These are phyloP conservation scores for Reinhardtius hippoglossoides DNA, from an alignment of 2,113 vertebrate species.

Conservation along the genomic window DNA sequence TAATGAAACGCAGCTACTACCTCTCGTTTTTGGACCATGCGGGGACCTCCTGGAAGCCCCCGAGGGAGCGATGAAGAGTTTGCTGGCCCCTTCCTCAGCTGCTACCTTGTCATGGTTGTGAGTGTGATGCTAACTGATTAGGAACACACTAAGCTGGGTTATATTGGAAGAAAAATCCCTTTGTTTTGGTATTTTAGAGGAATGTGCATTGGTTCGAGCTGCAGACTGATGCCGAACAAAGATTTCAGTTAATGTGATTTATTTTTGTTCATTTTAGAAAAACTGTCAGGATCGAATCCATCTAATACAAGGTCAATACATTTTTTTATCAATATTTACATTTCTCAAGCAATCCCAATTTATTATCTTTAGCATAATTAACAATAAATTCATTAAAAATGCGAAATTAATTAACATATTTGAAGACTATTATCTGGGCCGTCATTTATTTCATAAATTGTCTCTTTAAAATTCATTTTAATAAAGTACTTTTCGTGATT, in stretches of 20 bases:
- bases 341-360: not conserved
- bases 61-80: not conserved
- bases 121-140: not conserved
- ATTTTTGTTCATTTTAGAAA: not conserved
- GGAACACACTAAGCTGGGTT: too few species aligned
- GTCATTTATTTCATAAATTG: too few species aligned
- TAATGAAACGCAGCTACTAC: conserved; percentile 53
- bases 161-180: not conserved
- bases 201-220: not conserved
- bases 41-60: conserved; percentile 18
- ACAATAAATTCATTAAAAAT: not conserved
- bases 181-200: not conserved
- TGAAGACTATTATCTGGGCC: not conserved
- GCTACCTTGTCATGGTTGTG: not conserved
- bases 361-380: not conserved
- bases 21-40: conserved; percentile 9
- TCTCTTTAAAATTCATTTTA: too few species aligned
- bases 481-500: too few species aligned
- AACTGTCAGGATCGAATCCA: not conserved
- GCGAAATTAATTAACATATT: not conserved
- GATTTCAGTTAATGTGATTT: not conserved
- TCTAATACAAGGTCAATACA: too few species aligned
- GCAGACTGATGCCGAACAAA: not conserved
- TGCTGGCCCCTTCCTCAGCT: not conserved
- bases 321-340: too few species aligned